Evolutionary conservation across 1,140 invertebrate species (phyloP).

Genomic region (Brachystomella parvula): DNA sequence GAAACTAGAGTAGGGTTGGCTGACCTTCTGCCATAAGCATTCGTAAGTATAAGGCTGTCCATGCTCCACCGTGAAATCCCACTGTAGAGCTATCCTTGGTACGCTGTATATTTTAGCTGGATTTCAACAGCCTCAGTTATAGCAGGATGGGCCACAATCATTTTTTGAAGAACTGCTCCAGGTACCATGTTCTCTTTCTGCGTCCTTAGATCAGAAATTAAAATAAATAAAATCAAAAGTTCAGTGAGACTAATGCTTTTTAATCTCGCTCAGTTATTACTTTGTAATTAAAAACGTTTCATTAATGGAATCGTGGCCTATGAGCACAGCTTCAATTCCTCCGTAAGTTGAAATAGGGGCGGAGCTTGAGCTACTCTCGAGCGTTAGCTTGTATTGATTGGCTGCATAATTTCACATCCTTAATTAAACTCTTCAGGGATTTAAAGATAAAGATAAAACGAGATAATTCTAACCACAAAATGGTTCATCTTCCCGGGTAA

Average conservation of each 20-base stretch:
- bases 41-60: slow-evolving; percentile 72
- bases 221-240: no score
- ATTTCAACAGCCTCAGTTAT: slow-evolving; percentile 61
- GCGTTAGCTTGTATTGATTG: slow-evolving; percentile 75
- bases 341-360: slow-evolving; percentile 63
- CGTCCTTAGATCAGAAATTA: no score
- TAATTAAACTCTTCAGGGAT: background rate
- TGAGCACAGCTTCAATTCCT: slow-evolving; percentile 69
- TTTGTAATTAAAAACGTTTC: slow-evolving; percentile 80
- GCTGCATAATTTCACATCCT: slow-evolving; percentile 47
- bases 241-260: no score
- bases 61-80: slow-evolving; percentile 68
- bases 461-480: slow-evolving; percentile 62
- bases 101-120: slow-evolving; percentile 74
- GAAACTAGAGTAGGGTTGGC: background rate
- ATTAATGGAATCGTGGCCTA: slow-evolving; percentile 66
- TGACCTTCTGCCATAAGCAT: slow-evolving; percentile 71
- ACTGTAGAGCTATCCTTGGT: slow-evolving; percentile 84
- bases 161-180: slow-evolving; percentile 61
- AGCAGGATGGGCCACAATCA: slow-evolving; percentile 79
- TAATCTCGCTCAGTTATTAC: no score
- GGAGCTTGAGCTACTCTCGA: slow-evolving; percentile 62
- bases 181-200: slow-evolving; percentile 66
- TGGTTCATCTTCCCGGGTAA: slow-evolving; percentile 82
- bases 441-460: background rate